These are phyloP conservation scores for Cyanoramphus novaezelandiae DNA, from an alignment of 2,113 vertebrate genomes.

Conservation along the genomic window DNA sequence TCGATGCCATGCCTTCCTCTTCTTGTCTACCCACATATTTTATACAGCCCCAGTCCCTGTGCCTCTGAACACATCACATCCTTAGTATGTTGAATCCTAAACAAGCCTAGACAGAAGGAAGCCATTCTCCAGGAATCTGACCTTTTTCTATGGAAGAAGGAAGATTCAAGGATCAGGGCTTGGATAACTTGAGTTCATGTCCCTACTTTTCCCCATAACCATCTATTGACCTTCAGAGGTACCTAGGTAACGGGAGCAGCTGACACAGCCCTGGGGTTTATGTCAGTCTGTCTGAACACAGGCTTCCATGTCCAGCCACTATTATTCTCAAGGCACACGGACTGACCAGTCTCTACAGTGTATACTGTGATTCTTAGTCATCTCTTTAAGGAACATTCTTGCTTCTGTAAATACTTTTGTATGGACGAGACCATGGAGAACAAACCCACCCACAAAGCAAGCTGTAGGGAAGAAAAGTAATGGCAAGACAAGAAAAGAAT, in stretches of 20 bases:
- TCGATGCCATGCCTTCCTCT: not conserved
- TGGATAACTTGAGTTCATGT: not conserved
- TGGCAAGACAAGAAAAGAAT: not conserved
- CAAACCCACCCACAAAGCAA: not conserved
- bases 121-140: not conserved
- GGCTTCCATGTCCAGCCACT: not conserved
- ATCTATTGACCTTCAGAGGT: not conserved
- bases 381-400: not conserved
- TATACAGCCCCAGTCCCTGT: not conserved
- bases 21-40: not conserved
- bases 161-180: not conserved
- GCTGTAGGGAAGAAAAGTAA: not conserved
- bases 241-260: fast-evolving
- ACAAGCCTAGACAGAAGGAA: not conserved
- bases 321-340: fast-evolving
- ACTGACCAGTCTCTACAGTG: not conserved
- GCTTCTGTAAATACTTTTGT: not conserved
- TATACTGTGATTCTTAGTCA: not conserved
- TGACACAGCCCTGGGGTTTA: not conserved
- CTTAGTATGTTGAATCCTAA: not conserved
- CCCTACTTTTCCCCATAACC: not conserved
- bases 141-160: not conserved
- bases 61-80: not conserved
- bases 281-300: not conserved
- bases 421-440: not conserved